These are phyloP conservation scores for Shinisaurus crocodilurus DNA, from an alignment of 2,113 vertebrate species.

Conservation along the genomic window DNA sequence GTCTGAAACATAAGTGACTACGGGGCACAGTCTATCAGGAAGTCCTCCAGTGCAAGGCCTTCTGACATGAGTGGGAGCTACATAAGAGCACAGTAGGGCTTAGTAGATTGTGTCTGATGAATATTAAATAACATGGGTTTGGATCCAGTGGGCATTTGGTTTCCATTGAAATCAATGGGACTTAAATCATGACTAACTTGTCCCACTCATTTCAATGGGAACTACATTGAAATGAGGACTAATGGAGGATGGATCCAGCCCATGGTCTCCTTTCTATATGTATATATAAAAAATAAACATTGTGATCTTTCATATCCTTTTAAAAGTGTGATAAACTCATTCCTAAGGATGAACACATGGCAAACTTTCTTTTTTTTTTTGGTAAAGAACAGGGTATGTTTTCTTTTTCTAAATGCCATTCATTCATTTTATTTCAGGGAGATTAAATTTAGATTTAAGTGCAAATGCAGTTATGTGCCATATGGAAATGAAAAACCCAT, in stretches of 20 bases:
- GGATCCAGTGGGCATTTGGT: neutral
- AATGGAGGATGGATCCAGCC: neutral
- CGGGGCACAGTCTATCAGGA: neutral
- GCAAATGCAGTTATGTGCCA: neutral
- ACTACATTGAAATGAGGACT: neutral
- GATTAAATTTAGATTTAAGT: conserved; percentile 22
- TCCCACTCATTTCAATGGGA: neutral
- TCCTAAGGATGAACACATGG: conserved; percentile 21
- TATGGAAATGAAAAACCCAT: neutral
- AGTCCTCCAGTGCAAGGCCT: neutral
- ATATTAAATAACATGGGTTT: neutral
- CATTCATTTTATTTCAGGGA: conserved; percentile 24
- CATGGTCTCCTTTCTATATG: neutral
- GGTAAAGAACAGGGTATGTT: neutral
- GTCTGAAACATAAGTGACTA: conserved; percentile 10
- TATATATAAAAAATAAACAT: neutral
- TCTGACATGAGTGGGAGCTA: neutral
- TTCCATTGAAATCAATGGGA: neutral
- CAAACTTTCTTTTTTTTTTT: conserved; percentile 27
- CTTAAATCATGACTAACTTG: neutral
- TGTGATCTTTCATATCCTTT: neutral
- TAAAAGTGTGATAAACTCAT: conserved; percentile 1
- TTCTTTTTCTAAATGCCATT: conserved; percentile 45
- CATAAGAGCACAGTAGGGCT: neutral
- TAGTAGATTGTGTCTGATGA: neutral